Evolutionary conservation across 2,113 vertebrate species (phyloP).

Genomic region (Solenodon paradoxus): DNA sequence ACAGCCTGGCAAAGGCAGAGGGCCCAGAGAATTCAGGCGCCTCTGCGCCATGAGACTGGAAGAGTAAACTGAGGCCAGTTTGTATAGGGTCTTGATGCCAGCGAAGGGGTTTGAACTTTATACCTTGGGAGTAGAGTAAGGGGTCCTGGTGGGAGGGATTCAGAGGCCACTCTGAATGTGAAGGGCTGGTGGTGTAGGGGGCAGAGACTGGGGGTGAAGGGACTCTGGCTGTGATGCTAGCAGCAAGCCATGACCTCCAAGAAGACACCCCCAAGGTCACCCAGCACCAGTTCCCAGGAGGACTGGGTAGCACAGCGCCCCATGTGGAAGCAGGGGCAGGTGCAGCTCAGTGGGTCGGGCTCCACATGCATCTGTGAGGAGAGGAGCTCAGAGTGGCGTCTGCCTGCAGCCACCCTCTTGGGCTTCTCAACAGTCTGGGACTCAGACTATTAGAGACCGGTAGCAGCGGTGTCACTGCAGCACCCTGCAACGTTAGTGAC

Average conservation of each 20-base stretch:
- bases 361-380: background rate
- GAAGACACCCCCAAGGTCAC: background rate
- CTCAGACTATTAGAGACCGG: background rate
- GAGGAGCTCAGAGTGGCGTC: background rate
- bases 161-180: background rate
- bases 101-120: background rate
- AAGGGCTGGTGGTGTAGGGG: background rate
- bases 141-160: background rate
- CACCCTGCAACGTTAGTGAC: too few relatives aligned
- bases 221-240: background rate
- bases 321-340: background rate
- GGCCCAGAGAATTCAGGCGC: background rate
- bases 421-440: background rate
- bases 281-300: background rate
- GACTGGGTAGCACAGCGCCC: background rate
- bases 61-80: background rate
- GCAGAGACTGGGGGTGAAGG: background rate
- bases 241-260: background rate
- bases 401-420: background rate
- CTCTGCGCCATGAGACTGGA: background rate
- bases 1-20: conserved; percentile 16
- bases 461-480: too few relatives aligned
- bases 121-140: background rate
- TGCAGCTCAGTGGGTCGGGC: background rate
- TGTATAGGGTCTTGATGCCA: background rate